Conservation (phyloP, 2,888 invertebrate species). For the Scaptomyza parva region DNA sequence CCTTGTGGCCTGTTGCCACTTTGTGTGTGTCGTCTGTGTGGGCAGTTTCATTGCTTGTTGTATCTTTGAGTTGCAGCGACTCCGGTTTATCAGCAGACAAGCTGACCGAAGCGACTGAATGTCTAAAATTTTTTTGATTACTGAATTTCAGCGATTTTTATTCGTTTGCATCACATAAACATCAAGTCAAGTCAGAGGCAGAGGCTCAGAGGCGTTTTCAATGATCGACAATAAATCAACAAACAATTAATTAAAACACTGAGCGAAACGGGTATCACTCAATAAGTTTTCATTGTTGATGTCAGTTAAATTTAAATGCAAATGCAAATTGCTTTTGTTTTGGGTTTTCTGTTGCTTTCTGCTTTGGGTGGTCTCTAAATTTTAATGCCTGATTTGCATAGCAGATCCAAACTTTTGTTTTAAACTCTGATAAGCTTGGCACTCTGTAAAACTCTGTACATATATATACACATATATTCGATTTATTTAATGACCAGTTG, state of each 20-base stretch:
- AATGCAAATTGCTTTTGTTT: constrained; percentile 72
- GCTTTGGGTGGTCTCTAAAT: constrained; percentile 57
- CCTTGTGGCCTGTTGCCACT: constrained; percentile 46
- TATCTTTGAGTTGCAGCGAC: constrained; percentile 60
- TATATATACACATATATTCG: constrained; percentile 20
- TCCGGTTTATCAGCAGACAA: constrained; percentile 70
- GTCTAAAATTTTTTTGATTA: constrained; percentile 80
- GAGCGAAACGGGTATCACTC: constrained; percentile 26
- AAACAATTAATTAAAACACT: constrained; percentile 75
- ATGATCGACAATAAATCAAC: constrained; percentile 75
- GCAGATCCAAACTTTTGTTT: constrained; percentile 62
- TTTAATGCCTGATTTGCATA: constrained; percentile 65
- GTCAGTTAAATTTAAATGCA: constrained; percentile 48
- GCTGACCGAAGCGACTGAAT: constrained; percentile 58
- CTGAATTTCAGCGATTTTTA: constrained; percentile 80
- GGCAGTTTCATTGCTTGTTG: constrained; percentile 76
- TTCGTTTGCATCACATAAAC: constrained; percentile 62
- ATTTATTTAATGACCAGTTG: constrained; percentile 34
- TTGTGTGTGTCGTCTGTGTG: constrained; percentile 72
- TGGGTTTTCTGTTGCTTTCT: too few species aligned
- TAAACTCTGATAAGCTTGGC: constrained; percentile 19
- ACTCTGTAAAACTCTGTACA: constrained; percentile 28
- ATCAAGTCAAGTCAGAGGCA: constrained; percentile 20
- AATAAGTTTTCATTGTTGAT: constrained; percentile 24
- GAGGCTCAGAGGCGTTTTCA: constrained; percentile 71